Evolutionary conservation across 2,113 vertebrate genomes (phyloP).

Genomic region (Callipepla californica): DNA sequence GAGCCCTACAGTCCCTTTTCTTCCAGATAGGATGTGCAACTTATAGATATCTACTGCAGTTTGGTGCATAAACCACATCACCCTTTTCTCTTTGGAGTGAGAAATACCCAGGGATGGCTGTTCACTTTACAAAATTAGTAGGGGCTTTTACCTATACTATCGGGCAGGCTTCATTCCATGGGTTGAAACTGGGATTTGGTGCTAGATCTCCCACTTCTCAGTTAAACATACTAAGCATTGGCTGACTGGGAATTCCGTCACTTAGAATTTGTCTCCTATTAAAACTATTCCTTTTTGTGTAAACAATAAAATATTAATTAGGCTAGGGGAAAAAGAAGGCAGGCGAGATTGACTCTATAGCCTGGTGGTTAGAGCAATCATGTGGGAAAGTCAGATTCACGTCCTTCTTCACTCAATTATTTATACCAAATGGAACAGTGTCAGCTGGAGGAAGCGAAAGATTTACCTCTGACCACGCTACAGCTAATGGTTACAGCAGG

Average conservation of each 20-base stretch:
- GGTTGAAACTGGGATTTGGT: not conserved
- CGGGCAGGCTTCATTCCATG: not conserved
- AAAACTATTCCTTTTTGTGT: conserved; percentile 49
- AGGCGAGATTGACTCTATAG: conserved; percentile 56
- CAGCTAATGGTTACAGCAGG: conserved; percentile 15
- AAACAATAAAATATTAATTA: conserved; percentile 73
- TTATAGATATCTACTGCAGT: not conserved
- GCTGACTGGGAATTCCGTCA: conserved; percentile 15
- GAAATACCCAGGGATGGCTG: accelerated
- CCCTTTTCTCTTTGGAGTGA: not conserved
- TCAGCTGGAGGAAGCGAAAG: conserved; percentile 46
- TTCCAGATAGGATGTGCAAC: not conserved
- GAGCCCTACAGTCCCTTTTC: not conserved
- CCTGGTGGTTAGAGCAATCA: conserved; percentile 49
- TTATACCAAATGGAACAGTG: conserved; percentile 61
- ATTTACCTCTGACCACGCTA: conserved; percentile 1
- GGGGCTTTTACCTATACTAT: accelerated
- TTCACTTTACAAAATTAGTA: not conserved
- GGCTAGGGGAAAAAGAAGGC: not conserved
- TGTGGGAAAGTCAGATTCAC: conserved; percentile 43
- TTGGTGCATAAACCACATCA: not conserved
- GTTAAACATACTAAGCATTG: not conserved
- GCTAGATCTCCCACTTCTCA: not conserved
- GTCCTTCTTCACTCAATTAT: conserved; percentile 62
- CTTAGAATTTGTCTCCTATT: conserved; percentile 42